These are phyloP conservation scores for Trichonephila clavata DNA, from an alignment of 1,140 invertebrate genomes.

Conservation along the genomic window DNA sequence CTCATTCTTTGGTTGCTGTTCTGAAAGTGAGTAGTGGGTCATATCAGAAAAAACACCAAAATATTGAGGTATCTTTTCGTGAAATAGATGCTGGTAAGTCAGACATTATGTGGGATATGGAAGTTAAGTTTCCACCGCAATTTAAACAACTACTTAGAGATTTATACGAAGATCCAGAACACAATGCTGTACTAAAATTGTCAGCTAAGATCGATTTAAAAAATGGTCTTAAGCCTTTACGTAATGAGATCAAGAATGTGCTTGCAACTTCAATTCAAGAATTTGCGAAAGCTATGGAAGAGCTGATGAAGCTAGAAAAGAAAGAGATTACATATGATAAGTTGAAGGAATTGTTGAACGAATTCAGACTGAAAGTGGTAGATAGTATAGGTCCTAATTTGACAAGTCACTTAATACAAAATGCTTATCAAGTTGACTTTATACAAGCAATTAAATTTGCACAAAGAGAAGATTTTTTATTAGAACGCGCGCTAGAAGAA, in stretches of 20 bases:
- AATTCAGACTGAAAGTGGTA: slow-evolving; percentile 4
- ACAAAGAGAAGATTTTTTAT: background rate
- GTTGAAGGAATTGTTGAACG: slow-evolving; percentile 13
- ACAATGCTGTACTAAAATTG: background rate
- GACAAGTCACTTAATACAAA: slow-evolving; percentile 17
- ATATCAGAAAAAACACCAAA: slow-evolving; percentile 16
- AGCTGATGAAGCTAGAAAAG: slow-evolving; percentile 7
- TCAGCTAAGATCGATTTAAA: slow-evolving; percentile 4
- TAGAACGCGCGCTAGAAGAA: background rate
- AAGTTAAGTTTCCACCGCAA: slow-evolving; percentile 12
- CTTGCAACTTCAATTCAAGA: slow-evolving; percentile 12
- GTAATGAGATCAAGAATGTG: slow-evolving; percentile 18
- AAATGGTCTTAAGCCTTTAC: background rate
- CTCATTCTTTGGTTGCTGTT: background rate
- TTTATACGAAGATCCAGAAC: slow-evolving; percentile 25
- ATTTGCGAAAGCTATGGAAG: slow-evolving; percentile 1
- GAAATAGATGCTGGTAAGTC: slow-evolving; percentile 31
- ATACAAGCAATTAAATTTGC: slow-evolving; percentile 25
- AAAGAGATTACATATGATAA: slow-evolving; percentile 14
- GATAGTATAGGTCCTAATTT: slow-evolving; percentile 9
- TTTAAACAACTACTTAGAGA: slow-evolving; percentile 32
- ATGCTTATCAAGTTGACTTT: background rate
- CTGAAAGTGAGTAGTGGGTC: background rate
- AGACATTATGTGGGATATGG: slow-evolving; percentile 31
- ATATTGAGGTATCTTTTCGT: slow-evolving; percentile 25